Evolutionary conservation across 1,140 invertebrate species (phyloP).

Genomic region (Colletes gigas): DNA sequence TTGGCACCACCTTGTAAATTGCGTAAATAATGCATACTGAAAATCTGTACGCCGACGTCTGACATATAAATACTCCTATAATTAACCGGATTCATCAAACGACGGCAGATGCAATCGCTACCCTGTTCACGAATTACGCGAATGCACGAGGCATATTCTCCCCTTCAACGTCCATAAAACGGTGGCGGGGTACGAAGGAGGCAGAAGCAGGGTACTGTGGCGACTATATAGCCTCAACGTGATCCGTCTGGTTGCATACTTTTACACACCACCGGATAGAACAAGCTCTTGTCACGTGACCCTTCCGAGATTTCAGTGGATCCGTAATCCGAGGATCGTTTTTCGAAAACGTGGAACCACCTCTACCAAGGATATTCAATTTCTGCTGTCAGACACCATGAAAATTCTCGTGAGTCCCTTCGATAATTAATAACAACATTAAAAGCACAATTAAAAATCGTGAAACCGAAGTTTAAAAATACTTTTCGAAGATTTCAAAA

Average conservation of each 20-base stretch:
- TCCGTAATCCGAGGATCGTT: neutral
- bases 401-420: constrained; percentile 59
- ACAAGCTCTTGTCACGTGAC: constrained; percentile 37
- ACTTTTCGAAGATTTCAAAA: no score
- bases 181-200: constrained; percentile 61
- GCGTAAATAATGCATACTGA: neutral
- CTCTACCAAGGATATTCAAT: neutral
- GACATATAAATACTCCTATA: neutral
- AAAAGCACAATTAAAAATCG: no score
- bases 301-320: constrained; percentile 21
- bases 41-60: neutral
- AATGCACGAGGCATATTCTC: constrained; percentile 53
- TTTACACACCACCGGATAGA: constrained; percentile 28
- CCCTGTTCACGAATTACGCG: constrained; percentile 46
- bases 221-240: constrained; percentile 63
- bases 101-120: constrained; percentile 24
- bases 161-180: constrained; percentile 50
- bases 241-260: constrained; percentile 37
- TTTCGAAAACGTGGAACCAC: neutral
- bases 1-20: neutral
- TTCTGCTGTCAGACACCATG: constrained; percentile 38
- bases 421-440: no score
- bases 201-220: constrained; percentile 48
- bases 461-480: no score
- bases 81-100: neutral